Base-by-base conservation (phyloP, 2,888 invertebrate genomes). In the Ophraella communa region DNA sequence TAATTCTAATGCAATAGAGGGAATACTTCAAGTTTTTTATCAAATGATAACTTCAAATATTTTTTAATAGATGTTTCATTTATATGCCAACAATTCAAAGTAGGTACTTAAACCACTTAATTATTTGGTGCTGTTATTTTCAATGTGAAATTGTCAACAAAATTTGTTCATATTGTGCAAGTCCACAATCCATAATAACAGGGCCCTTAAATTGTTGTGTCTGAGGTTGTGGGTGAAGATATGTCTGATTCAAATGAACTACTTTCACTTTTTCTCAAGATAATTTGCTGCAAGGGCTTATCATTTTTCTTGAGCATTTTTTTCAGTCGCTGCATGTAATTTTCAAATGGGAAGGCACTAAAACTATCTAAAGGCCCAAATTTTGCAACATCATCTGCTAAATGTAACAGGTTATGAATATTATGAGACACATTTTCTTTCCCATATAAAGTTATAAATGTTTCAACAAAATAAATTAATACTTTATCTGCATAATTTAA, bases 241-340 rank as follows among this genome's bases (percentile, higher is more conserved):
- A n/a, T n/a, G n/a, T 55, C 42, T 21, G 39, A 24, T 42, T 55
- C 17, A 55, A 42, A 42, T 30, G 39, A 42, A 42, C 23, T 55
- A 55, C 39, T 55, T 42, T 42, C 7, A n/a, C 20, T 23, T 59
- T 53, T 30, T 35, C 58, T 58, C 17, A 30, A 30, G 52, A 59
- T 59, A 45, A 64, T 35, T 64, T 64, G 64, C 44, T 64, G 51
- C 8, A 65, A 27, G 14, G 60, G 60, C 56, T 65, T 54, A 23
- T 35, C 44, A 11, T 30, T 11, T 60, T 54, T 64, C 1, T 51
- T 17, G 14, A 64, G 42, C 30, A 51, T 30, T 33, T 27, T 60
- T 27, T 55, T 54, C n/a, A 64, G 30, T 35, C 42, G 23, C 20
- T 64, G 51, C 47, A 64, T 55, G 27, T 49, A 64, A 39, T 64